These are phyloP conservation scores for Setipinna tenuifilis DNA, from an alignment of 2,797 vertebrate species.

Conservation along the genomic window DNA sequence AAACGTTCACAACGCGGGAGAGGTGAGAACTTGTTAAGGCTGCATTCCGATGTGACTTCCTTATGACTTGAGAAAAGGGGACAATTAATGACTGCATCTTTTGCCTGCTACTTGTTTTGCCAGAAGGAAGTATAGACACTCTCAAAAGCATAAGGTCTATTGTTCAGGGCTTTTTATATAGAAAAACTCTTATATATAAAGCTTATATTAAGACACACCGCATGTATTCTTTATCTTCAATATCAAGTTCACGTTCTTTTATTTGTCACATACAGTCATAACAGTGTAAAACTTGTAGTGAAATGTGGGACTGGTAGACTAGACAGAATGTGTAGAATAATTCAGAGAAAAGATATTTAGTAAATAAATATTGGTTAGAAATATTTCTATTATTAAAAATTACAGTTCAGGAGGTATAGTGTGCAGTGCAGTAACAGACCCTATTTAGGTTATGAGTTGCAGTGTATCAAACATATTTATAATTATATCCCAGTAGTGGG, in stretches of 20 bases:
- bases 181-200: not conserved
- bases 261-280: too few species aligned
- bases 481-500: too few species aligned
- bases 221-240: not conserved
- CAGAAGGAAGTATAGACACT: not conserved
- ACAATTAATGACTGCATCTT: constrained; percentile 6
- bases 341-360: too few species aligned
- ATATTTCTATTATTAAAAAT: too few species aligned
- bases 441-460: too few species aligned
- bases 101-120: not conserved
- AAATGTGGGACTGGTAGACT: too few species aligned
- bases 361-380: too few species aligned
- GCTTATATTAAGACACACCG: not conserved
- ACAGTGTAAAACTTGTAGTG: too few species aligned
- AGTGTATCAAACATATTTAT: too few species aligned
- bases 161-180: not conserved
- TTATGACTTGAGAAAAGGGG: not conserved
- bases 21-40: constrained; percentile 10
- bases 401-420: too few species aligned
- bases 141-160: not conserved
- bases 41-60: not conserved
- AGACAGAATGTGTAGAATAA: too few species aligned
- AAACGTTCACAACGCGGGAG: constrained; percentile 16
- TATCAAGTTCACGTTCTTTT: not conserved
- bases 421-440: too few species aligned